Evolutionary conservation across 2,888 invertebrate genomes (phyloP).

Genomic region (Apoda limacodes): DNA sequence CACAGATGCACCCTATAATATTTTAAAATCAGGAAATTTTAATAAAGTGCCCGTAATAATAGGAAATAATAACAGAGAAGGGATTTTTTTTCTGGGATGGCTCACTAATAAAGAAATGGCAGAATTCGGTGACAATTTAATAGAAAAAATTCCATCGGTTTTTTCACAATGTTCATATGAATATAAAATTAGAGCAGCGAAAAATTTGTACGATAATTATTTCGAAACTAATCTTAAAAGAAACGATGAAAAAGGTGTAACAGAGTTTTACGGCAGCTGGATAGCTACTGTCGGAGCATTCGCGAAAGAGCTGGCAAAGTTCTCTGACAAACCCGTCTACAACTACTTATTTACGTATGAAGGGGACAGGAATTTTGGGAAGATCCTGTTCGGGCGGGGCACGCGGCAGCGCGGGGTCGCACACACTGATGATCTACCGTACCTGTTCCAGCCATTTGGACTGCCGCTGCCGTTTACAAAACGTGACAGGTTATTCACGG

Average conservation of each 20-base stretch:
- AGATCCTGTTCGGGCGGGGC: constrained; percentile 27
- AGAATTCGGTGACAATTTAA: constrained; percentile 38
- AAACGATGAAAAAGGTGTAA: constrained; percentile 26
- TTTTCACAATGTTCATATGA: constrained; percentile 43
- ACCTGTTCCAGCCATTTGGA: constrained; percentile 49
- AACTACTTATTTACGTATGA: constrained; percentile 49
- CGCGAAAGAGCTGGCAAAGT: constrained; percentile 31
- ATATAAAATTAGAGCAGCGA: constrained; percentile 27
- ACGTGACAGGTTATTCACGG: constrained; percentile 35
- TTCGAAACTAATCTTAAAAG: constrained; percentile 24
- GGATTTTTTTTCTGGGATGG: constrained; percentile 46
- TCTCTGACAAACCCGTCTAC: constrained; percentile 40
- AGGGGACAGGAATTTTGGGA: constrained; percentile 46
- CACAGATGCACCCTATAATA: constrained; percentile 42
- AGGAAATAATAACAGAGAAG: constrained; percentile 43
- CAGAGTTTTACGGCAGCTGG: constrained; percentile 50
- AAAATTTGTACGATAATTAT: constrained; percentile 35
- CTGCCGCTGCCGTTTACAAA: constrained; percentile 27
- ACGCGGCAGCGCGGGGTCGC: constrained; percentile 37
- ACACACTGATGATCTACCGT: constrained; percentile 54
- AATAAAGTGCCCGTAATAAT: constrained; percentile 48
- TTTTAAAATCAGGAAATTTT: constrained; percentile 40
- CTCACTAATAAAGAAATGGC: constrained; percentile 31
- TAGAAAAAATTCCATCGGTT: constrained; percentile 41
- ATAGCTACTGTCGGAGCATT: constrained; percentile 37